These are phyloP conservation scores for Caenorhabditis parvicauda DNA, from an alignment of 2,888 invertebrate species.

Conservation along the genomic window DNA sequence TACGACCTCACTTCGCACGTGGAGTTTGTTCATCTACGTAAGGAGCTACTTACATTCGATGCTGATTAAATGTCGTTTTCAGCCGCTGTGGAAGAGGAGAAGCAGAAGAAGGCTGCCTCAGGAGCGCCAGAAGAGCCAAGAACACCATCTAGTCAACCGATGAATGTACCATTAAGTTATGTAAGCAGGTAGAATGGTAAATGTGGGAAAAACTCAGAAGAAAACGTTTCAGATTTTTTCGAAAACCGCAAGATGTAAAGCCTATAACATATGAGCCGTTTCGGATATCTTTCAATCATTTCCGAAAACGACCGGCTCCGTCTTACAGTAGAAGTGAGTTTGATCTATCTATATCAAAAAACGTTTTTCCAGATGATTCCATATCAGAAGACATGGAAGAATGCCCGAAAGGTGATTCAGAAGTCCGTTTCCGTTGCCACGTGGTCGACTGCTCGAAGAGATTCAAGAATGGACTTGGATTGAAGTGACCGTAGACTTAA, in stretches of 20 bases:
- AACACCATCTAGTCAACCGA: neutral
- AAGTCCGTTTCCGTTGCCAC: constrained; percentile 28
- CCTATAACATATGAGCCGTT: constrained; percentile 27
- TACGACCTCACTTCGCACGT: constrained; percentile 42
- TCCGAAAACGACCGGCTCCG: neutral
- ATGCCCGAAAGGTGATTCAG: constrained; percentile 7
- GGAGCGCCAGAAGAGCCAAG: constrained; percentile 3
- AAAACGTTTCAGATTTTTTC: constrained; percentile 26
- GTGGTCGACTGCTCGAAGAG: constrained; percentile 29
- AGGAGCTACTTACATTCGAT: constrained; percentile 2
- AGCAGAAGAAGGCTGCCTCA: constrained; percentile 10
- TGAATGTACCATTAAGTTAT: constrained; percentile 36
- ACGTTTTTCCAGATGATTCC: no score
- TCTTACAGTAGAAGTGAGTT: no score
- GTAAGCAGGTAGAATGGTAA: constrained; percentile 14
- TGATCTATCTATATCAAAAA: no score
- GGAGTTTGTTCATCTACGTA: constrained; percentile 37
- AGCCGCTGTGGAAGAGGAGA: constrained; percentile 32
- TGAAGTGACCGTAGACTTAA: constrained; percentile 6
- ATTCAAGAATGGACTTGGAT: constrained; percentile 27
- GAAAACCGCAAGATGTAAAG: constrained; percentile 28
- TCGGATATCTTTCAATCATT: constrained; percentile 36
- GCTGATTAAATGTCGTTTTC: constrained; percentile 1
- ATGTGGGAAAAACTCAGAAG: neutral
- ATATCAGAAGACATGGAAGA: no score